phyloP scores from a whole-genome alignment of 2,797 vertebrate species.

The Ctenosaura bakeri region DNA sequence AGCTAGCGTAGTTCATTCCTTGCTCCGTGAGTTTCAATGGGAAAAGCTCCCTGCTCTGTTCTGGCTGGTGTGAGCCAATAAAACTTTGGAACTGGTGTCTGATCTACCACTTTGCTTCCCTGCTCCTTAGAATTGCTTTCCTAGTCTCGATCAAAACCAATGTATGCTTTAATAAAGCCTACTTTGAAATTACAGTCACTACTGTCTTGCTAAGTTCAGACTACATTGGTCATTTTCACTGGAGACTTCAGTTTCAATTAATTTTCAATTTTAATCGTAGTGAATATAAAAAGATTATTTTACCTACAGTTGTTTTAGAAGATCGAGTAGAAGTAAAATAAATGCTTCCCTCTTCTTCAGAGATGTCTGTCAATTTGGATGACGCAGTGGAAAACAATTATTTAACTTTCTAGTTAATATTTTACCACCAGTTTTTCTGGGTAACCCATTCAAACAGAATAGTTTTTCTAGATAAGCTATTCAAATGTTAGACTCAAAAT shows the following conservation, averaged over 20 bases:
- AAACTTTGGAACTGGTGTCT: background rate
- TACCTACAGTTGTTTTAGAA: slow-evolving; percentile 14
- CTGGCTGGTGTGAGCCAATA: background rate
- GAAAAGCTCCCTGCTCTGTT: background rate
- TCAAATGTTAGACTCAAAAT: background rate
- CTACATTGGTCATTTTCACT: background rate
- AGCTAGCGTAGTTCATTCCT: background rate
- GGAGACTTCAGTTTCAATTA: background rate
- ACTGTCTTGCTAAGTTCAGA: background rate
- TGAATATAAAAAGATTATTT: slow-evolving; percentile 17
- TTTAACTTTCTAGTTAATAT: slow-evolving; percentile 33
- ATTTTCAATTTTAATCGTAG: background rate
- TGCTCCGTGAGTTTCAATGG: too few relatives aligned
- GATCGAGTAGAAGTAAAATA: slow-evolving; percentile 10
- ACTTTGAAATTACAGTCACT: background rate
- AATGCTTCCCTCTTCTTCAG: background rate
- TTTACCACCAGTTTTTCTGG: slow-evolving; percentile 1
- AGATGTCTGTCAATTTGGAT: background rate
- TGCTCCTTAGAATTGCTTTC: background rate
- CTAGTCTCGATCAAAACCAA: background rate
- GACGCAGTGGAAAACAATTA: slow-evolving; percentile 10
- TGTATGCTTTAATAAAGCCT: background rate
- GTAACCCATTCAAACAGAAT: slow-evolving; percentile 9
- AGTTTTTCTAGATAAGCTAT: slow-evolving; percentile 8
- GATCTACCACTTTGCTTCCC: background rate